phyloP scores from a whole-genome alignment of 2,888 invertebrate genomes.

The Drosophila pseudotakahashii region DNA sequence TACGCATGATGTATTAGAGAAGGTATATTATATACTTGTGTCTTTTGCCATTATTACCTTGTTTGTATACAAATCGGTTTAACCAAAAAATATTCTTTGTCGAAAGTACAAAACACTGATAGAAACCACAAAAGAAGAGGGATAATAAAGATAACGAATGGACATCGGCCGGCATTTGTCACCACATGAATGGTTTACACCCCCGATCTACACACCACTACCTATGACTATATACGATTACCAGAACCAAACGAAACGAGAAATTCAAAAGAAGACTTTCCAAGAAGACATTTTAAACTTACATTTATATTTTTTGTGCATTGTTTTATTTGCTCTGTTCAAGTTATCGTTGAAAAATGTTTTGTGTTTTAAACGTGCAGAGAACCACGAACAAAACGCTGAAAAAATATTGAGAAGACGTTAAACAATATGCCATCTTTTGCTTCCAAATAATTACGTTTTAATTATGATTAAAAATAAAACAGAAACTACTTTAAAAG shows the following conservation, averaged over 20 bases:
- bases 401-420: constrained; percentile 23
- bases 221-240: constrained; percentile 25
- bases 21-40: constrained; percentile 43
- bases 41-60: constrained; percentile 52
- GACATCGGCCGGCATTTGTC: constrained; percentile 59
- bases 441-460: constrained; percentile 72
- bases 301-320: constrained; percentile 46
- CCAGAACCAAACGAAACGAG: constrained; percentile 38
- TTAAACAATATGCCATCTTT: constrained; percentile 69
- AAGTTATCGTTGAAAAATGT: constrained; percentile 22
- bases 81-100: constrained; percentile 64
- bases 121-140: constrained; percentile 36
- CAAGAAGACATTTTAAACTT: constrained; percentile 67
- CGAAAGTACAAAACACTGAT: constrained; percentile 48
- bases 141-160: constrained; percentile 43
- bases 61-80: constrained; percentile 61
- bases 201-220: constrained; percentile 26
- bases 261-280: constrained; percentile 58
- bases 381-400: constrained; percentile 29
- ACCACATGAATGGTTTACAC: constrained; percentile 41
- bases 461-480: constrained; percentile 63
- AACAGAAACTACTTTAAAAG: constrained; percentile 63
- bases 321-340: constrained; percentile 34
- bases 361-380: constrained; percentile 38
- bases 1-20: constrained; percentile 46